Base-by-base conservation (phyloP, 2,888 invertebrate genomes). In the Pemphredon lugubris region DNA sequence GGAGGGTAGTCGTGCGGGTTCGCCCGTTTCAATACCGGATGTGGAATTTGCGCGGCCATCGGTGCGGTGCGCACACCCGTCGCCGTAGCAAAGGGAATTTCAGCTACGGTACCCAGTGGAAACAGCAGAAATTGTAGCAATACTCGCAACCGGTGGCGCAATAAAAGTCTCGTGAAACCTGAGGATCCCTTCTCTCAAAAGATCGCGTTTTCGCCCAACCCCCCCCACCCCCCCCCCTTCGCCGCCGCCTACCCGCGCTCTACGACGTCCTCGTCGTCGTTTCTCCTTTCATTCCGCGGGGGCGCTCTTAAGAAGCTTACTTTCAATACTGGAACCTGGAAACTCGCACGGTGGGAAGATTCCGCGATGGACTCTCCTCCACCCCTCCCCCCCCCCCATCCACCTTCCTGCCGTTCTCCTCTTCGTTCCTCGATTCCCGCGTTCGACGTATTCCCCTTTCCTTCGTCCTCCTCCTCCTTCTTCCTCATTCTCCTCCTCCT, bases 291-390 rank as follows among this genome's bases (percentile, higher is more conserved):
- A 4, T 1, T 18, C 42, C n/a, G 39, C 40, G 53, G 7, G n/a
- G 34, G 30, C 20, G 21, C 47, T 42, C 57, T 68, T 69, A 66
- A 80, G 48, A 67, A 75, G 68, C 70, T 70, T 74, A 73, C 74
- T 77, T 79, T 79, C 77, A 75, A 82, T 81, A 73, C 76, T 66
- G 63, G 71, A 74, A 77, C 71, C 74, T 80, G 72, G 77, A 77
- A 81, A 80, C 76, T 73, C 64, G 76, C 59, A 79, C 73, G 74
- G 75, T 80, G 79, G 79, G 79, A 81, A 80, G 73, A 73, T 75
- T 51, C 68, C 20, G 48, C 58, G 39, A 68, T 73, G 48, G 68
- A 54, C 73, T 50, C 70, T 34, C 18, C n/a, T 16, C 44, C 6
- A 9, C 7, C 14, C 14, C 34, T 53, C 32, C 42, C 34, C 9